phyloP scores from a whole-genome alignment of 2,113 vertebrate species.

The Nibea coibor region DNA sequence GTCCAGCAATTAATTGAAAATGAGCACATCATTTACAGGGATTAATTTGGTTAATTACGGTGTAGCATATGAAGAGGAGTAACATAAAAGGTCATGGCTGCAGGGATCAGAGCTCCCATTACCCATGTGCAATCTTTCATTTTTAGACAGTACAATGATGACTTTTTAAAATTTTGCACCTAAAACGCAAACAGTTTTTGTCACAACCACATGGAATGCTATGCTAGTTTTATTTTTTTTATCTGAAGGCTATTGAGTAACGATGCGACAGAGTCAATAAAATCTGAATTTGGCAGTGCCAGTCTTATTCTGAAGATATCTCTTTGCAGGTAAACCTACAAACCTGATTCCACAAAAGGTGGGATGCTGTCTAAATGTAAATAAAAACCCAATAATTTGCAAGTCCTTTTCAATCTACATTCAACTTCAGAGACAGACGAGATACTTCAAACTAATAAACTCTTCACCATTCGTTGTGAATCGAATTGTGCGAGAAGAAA shows the following conservation, averaged over 20 bases:
- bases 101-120: not conserved
- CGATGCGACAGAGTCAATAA: not conserved
- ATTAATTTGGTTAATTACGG: not conserved
- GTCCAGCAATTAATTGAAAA: not conserved
- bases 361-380: too few species aligned
- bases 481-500: not conserved
- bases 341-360: too few species aligned
- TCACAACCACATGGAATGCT: not conserved
- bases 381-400: too few species aligned
- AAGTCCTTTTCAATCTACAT: too few species aligned
- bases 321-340: not conserved
- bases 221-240: not conserved
- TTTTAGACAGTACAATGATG: not conserved
- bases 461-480: too few species aligned
- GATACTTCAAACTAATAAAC: too few species aligned
- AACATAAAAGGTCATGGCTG: not conserved
- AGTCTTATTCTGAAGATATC: not conserved
- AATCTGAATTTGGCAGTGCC: not conserved
- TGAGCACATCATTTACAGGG: not conserved
- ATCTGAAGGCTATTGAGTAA: not conserved
- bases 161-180: not conserved
- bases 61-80: not conserved
- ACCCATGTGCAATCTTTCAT: not conserved
- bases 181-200: not conserved
- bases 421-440: too few species aligned